Percentiles rank a stretch among this genome's conserved stretches.
phyloP scores from a whole-genome alignment of 2,797 vertebrate species.

The Gallinago solitaria region DNA sequence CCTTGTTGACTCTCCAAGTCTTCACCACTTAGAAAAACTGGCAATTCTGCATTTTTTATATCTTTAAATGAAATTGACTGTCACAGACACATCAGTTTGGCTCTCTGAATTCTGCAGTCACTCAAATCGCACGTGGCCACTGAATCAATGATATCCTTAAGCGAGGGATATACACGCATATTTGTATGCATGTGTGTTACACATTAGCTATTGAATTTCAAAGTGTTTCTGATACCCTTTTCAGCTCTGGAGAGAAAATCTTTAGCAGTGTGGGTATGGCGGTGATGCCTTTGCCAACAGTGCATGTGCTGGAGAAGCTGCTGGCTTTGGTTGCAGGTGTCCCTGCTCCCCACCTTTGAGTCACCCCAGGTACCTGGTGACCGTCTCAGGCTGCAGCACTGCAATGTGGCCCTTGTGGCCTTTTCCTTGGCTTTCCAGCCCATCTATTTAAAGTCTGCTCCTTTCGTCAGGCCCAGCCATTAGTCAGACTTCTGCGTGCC shows the following conservation, averaged over 20 bases:
- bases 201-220: neutral
- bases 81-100: neutral
- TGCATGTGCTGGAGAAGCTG: accelerated
- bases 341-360: neutral
- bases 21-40: neutral
- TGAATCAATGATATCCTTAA: neutral
- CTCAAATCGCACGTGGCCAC: neutral
- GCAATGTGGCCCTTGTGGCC: neutral
- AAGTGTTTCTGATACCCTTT: neutral
- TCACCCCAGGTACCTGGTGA: accelerated
- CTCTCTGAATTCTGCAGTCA: neutral
- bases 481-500: neutral
- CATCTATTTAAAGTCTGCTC: neutral
- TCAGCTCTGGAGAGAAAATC: neutral
- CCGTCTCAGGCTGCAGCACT: neutral
- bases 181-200: neutral
- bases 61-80: neutral
- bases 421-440: neutral
- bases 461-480: neutral
- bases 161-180: neutral
- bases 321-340: neutral
- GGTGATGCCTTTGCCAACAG: neutral
- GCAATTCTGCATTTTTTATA: neutral
- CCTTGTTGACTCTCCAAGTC: neutral
- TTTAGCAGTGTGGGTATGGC: neutral